Evolutionary conservation across 2,797 vertebrate genomes (phyloP).

Genomic region (Gymnopithys bicolor): DNA sequence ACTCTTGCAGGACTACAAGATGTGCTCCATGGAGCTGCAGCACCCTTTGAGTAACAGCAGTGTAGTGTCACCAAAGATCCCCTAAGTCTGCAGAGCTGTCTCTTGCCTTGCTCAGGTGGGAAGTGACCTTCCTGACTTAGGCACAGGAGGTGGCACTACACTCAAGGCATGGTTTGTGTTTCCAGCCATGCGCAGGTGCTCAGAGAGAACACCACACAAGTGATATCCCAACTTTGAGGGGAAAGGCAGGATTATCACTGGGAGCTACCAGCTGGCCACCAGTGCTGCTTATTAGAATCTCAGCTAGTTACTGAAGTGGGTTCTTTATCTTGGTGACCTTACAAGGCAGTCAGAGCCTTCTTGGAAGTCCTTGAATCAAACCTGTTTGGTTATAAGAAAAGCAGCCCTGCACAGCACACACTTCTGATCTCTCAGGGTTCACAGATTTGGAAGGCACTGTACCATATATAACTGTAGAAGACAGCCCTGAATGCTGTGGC

Average conservation of each 20-base stretch:
- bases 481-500: neutral
- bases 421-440: neutral
- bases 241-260: neutral
- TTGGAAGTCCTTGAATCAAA: slow-evolving; percentile 37
- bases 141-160: neutral
- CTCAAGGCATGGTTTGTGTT: neutral
- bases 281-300: neutral
- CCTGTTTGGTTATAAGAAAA: neutral
- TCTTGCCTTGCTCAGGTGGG: neutral
- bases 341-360: neutral
- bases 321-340: slow-evolving; percentile 47
- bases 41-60: neutral
- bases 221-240: neutral
- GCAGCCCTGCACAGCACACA: neutral
- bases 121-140: neutral
- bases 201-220: neutral
- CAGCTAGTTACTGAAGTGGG: neutral
- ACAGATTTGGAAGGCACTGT: neutral
- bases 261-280: neutral
- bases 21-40: neutral
- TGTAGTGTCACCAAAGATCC: neutral
- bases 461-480: slow-evolving; percentile 20
- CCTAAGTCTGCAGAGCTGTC: neutral
- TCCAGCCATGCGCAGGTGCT: neutral
- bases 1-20: neutral